phyloP scores from a whole-genome alignment of 1,140 invertebrate species.

The Drosophila kurseongensis region DNA sequence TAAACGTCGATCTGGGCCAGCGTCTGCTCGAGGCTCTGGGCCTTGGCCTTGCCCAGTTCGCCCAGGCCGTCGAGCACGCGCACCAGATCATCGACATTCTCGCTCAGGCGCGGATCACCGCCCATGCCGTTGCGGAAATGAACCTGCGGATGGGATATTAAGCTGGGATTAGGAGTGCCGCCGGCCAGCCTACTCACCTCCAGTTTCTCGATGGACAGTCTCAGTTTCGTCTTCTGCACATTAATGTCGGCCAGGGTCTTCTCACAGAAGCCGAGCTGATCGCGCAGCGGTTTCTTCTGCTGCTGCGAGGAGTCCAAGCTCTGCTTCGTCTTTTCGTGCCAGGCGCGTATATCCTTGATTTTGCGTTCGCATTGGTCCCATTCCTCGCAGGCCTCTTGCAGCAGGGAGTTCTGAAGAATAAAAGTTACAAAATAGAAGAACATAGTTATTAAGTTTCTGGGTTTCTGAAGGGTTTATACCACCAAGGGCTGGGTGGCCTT shows the following conservation, averaged over 20 bases:
- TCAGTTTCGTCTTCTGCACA: conserved; percentile 95
- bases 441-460: conserved; percentile 10
- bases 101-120: conserved; percentile 90
- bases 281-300: conserved; percentile 93
- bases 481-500: too few relatives aligned
- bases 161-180: conserved; percentile 24
- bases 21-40: conserved; percentile 90
- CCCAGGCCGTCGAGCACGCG: conserved; percentile 88
- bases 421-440: neutral
- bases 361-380: conserved; percentile 98
- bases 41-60: conserved; percentile 89
- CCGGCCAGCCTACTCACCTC: conserved; percentile 86
- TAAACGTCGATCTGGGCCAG: conserved; percentile 94
- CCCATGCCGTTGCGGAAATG: conserved; percentile 94
- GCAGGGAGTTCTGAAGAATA: conserved; percentile 89
- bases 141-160: conserved; percentile 86
- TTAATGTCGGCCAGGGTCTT: conserved; percentile 94
- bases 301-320: conserved; percentile 91
- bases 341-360: conserved; percentile 93
- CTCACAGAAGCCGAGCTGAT: conserved; percentile 93
- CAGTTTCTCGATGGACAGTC: conserved; percentile 96
- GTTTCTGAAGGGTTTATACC: neutral
- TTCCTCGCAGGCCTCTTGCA: conserved; percentile 96
- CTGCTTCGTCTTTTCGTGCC: conserved; percentile 94
- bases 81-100: conserved; percentile 89